Base-by-base conservation (phyloP, 1,140 invertebrate genomes). In the Sycophaga agraensis region DNA sequence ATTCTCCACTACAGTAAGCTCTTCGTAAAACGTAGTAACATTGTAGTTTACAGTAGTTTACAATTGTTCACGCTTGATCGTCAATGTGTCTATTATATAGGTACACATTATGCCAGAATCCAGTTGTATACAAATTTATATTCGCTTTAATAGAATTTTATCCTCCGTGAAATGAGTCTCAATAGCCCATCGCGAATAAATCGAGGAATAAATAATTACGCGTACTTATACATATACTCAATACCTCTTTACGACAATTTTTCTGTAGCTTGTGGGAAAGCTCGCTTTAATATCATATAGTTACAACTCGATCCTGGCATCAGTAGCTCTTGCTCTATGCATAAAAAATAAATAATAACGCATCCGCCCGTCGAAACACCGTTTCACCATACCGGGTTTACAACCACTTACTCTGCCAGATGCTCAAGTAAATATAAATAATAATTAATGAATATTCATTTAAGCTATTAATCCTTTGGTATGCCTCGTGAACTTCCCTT, bases 11-110 rank as follows among this genome's bases (percentile, higher is more conserved):
- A 81, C 78, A 81, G 75, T 81, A 81, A 81, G 79, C 79, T 81
- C 79, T 81, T 81, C 74, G 72, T 81, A 79, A 80, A 79, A 81
- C 78, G 75, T 81, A 80, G 73, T 81, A 80, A 81, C 78, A 81
- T 81, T 72, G 76, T 80, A 80, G 78, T 79, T 81, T 81, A 81
- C 77, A 81, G 69, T 81, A 77, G 75, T 79, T 79, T 79, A 80
- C 78, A 80, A 76, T 74, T 73, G 70, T 74, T 73, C 70, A 69
- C 70, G 73, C 67, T 70, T 68, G 67, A 70, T 74, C 67, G 59
- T 71, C 70, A 66, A 66, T 71, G 70, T 75, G 69, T 74, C 74
- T 75, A 76, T 77, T 75, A 72, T 67, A 74, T 77, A 74, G 68
- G 63, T 73, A 73, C 74, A 72, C 71, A 70, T 69, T 65, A 70